Conservation (phyloP, 2,888 invertebrate species). For the Andrena trimmerana region DNA sequence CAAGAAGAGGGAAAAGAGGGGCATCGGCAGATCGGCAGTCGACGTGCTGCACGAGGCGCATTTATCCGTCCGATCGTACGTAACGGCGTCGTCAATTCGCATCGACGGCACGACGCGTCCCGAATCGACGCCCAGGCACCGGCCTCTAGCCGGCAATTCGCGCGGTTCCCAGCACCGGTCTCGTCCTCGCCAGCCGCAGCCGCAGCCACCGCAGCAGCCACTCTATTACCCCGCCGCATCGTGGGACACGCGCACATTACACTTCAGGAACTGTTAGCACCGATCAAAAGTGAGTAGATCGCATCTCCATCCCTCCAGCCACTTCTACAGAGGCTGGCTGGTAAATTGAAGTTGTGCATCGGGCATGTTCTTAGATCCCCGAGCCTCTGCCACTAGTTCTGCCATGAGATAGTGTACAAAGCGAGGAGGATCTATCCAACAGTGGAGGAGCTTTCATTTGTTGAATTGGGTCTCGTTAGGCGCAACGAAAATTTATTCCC, state of each 20-base stretch:
- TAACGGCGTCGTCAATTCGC: slow-evolving; percentile 71
- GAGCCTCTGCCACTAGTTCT: too few relatives aligned
- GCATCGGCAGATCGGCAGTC: slow-evolving; percentile 76
- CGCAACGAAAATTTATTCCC: too few relatives aligned
- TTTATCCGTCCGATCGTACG: slow-evolving; percentile 82
- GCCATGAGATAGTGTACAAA: too few relatives aligned
- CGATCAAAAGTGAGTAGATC: slow-evolving; percentile 81
- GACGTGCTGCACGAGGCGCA: slow-evolving; percentile 79
- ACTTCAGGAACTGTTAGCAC: slow-evolving; percentile 85
- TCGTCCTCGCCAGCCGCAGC: slow-evolving; percentile 72
- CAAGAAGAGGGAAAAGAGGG: slow-evolving; percentile 63
- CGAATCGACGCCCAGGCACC: slow-evolving; percentile 71
- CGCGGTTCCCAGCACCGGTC: slow-evolving; percentile 67
- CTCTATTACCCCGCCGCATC: slow-evolving; percentile 67
- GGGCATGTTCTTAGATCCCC: too few relatives aligned
- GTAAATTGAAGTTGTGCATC: background rate
- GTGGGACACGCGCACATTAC: slow-evolving; percentile 81
- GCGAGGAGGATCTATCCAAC: too few relatives aligned
- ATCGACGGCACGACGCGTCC: slow-evolving; percentile 69
- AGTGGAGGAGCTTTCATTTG: too few relatives aligned
- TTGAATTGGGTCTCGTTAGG: too few relatives aligned
- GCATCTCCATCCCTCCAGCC: too few relatives aligned
- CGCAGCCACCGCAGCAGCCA: slow-evolving; percentile 63
- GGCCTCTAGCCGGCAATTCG: slow-evolving; percentile 69
- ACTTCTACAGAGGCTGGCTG: background rate